Conservation (phyloP, 2,888 invertebrate genomes). For the Hyposoter didymator region DNA sequence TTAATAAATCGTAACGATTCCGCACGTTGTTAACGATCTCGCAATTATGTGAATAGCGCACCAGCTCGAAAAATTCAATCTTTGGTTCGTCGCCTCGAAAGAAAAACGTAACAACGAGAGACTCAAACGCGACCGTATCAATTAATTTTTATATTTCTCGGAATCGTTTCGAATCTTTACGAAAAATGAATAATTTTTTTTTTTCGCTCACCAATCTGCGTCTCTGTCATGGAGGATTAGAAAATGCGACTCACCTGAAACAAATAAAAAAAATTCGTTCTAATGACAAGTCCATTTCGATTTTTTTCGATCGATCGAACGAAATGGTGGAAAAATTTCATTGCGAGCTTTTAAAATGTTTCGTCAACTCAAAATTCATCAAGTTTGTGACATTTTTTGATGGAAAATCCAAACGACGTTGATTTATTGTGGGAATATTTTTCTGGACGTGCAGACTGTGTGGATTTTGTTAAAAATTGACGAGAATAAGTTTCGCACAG, state of each 20-base stretch:
- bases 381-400: background rate
- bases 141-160: conserved; percentile 34
- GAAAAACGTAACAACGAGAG: background rate
- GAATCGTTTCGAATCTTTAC: background rate
- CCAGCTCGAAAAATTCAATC: background rate
- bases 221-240: conserved; percentile 2
- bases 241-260: conserved; percentile 63
- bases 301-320: background rate
- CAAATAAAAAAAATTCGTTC: conserved; percentile 39
- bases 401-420: background rate
- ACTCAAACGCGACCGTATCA: conserved; percentile 19
- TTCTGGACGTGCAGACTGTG: background rate
- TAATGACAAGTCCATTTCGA: background rate
- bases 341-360: background rate
- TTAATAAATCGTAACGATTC: conserved; percentile 33
- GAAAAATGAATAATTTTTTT: background rate
- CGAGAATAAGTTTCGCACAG: background rate
- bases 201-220: conserved; percentile 45
- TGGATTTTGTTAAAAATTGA: background rate
- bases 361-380: background rate
- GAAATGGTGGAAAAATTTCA: background rate
- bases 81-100: background rate
- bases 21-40: conserved; percentile 22
- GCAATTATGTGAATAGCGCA: background rate
- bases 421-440: background rate